Base-by-base conservation (phyloP, 2,797 vertebrate genomes). In the Pteropus rufus region DNA sequence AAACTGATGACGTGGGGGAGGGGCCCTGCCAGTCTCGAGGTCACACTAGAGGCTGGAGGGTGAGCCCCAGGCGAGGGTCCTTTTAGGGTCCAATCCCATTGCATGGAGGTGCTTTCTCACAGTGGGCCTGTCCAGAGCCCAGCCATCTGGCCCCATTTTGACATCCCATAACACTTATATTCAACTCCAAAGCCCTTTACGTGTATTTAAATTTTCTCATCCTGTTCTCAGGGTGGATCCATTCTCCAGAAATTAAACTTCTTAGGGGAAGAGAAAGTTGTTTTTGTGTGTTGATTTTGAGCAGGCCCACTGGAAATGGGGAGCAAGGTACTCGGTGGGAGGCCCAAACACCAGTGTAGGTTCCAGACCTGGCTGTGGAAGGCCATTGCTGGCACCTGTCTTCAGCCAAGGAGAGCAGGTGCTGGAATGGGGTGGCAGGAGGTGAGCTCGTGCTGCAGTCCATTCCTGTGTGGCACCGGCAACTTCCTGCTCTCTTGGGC, bases 261-360 rank as follows among this genome's bases (percentile, higher is more conserved):
- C 54, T 23, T 10, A 49, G 24, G 46, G 21, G 26, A 49, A 56
- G 49, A 64, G 76, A 34, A 49, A 18, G 62, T 31, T 70, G 18
- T 21, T 80, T 46, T 6, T n/a, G 8, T 49, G 9, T 23, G 39
- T 39, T 26, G 82, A 29, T 44, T 41, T 46, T 39, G 36, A 41
- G 23, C 70, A 49, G 72, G 44, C 29, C 44, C 5, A 0, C 24
- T n/a, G 36, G 83, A 60, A 81, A 31, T 9, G 10, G 41, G 10
- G 72, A 19, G 46, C 8, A 7, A 65, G 52, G 64, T 41, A 6
- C 19, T 41, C 31, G 36, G 2, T 0, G 9, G 72, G 39, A 44
- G 31, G 14, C 52, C 64, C 8, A 0, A 0, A 44, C 5, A 0
- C 4, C 0, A 0, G 18, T 1, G 10, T 36, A 11, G 49, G 65